Evolutionary conservation across 2,113 vertebrate species (phyloP).

Genomic region (Tragulus kanchil): DNA sequence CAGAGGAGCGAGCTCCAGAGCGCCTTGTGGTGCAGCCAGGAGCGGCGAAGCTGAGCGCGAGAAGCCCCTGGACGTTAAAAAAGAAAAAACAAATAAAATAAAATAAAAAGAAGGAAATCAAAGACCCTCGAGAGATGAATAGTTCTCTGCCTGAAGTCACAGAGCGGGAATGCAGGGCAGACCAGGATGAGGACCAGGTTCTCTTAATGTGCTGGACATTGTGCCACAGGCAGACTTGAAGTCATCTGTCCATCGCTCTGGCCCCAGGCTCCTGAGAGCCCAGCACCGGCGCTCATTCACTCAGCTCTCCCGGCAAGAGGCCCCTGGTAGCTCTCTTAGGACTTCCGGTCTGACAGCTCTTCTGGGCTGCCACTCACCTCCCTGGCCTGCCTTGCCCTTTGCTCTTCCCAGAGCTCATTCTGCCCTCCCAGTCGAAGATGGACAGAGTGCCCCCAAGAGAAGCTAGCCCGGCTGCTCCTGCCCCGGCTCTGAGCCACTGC

Average conservation of each 20-base stretch:
- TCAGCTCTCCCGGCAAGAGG: neutral
- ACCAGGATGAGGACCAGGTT: neutral
- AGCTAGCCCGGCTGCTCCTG: neutral
- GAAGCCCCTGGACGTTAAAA: too few species aligned
- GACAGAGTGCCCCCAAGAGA: neutral
- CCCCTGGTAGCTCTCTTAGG: neutral
- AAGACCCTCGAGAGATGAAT: neutral
- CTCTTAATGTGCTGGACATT: neutral
- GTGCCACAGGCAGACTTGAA: neutral
- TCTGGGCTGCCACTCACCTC: neutral
- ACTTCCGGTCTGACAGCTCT: neutral
- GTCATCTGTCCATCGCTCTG: neutral
- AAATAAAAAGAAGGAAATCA: neutral
- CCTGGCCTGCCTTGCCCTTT: neutral
- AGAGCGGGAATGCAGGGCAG: neutral
- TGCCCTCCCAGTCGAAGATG: neutral
- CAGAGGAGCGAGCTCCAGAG: too few species aligned
- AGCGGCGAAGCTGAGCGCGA: too few species aligned
- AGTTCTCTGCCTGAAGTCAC: neutral
- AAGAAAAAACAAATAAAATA: too few species aligned
- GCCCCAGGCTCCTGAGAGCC: neutral
- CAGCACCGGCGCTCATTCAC: too few species aligned
- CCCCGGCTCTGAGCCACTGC: slow-evolving; percentile 60
- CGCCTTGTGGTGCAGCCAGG: too few species aligned
- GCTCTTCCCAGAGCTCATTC: neutral